Evolutionary conservation across 2,113 vertebrate genomes (phyloP).

Genomic region (Ellobius talpinus): DNA sequence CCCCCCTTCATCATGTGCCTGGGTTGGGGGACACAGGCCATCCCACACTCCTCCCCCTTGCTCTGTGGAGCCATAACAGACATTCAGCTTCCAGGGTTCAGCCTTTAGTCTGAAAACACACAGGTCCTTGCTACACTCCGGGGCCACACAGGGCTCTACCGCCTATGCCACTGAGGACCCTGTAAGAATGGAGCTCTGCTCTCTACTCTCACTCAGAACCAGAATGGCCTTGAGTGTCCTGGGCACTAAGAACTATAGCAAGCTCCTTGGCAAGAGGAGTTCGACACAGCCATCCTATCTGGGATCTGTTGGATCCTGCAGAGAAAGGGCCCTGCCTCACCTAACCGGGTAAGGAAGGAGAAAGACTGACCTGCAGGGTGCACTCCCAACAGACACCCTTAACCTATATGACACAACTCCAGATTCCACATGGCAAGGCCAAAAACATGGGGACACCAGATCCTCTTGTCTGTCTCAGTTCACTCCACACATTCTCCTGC

Average conservation of each 20-base stretch:
- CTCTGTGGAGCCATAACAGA: neutral
- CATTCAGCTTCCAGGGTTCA: neutral
- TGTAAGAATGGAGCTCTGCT: neutral
- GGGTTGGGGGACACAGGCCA: neutral
- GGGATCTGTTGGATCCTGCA: neutral
- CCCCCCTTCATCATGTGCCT: neutral
- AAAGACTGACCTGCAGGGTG: neutral
- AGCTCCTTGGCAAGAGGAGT: neutral
- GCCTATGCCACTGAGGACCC: neutral
- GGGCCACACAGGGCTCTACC: neutral
- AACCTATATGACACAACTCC: neutral
- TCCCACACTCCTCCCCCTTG: neutral
- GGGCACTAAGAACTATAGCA: neutral
- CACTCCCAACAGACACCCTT: neutral
- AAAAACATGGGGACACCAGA: accelerated
- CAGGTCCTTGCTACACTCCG: neutral
- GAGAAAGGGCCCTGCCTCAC: neutral
- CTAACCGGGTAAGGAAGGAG: neutral
- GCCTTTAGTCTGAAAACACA: neutral
- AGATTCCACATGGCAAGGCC: neutral
- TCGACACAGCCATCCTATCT: accelerated
- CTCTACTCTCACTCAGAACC: neutral
- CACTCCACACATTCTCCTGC: neutral
- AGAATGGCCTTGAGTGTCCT: neutral
- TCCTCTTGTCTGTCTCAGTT: accelerated